phyloP scores from a whole-genome alignment of 2,888 invertebrate species.

The Drosophila prolongata region DNA sequence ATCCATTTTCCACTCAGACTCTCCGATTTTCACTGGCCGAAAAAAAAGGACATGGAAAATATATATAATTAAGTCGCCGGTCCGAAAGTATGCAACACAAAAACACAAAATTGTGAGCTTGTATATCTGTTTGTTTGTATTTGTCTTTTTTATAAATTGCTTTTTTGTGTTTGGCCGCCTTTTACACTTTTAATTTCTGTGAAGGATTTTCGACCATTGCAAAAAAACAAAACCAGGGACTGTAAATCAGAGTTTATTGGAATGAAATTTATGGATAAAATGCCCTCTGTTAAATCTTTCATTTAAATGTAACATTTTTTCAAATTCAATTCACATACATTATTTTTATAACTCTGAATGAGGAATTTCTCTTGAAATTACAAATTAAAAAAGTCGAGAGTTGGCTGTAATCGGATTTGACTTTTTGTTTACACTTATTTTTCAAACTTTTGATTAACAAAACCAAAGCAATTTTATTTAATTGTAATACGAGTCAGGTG shows the following conservation, averaged over 20 bases:
- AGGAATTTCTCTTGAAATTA: neutral
- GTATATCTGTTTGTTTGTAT: neutral
- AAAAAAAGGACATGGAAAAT: constrained; percentile 68
- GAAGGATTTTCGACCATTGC: constrained; percentile 6
- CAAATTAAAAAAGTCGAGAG: too few species aligned
- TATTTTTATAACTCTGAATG: neutral
- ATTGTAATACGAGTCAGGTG: neutral
- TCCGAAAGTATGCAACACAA: constrained; percentile 55
- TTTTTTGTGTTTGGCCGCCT: constrained; percentile 13
- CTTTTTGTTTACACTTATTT: too few species aligned
- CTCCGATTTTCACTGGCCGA: constrained; percentile 3
- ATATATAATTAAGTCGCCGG: constrained; percentile 71
- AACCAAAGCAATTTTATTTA: neutral
- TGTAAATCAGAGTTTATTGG: constrained; percentile 7
- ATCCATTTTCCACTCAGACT: constrained; percentile 8
- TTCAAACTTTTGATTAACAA: neutral
- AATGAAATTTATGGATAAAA: constrained; percentile 9
- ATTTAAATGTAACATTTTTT: neutral
- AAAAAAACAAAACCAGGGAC: neutral
- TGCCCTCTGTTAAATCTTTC: neutral
- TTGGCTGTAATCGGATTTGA: neutral
- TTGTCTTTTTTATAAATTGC: constrained; percentile 6
- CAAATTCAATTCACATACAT: neutral
- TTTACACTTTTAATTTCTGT: constrained; percentile 7
- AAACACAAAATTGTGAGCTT: constrained; percentile 23